Conservation (phyloP, 2,113 vertebrate species). For the Rhinolophus sinicus region DNA sequence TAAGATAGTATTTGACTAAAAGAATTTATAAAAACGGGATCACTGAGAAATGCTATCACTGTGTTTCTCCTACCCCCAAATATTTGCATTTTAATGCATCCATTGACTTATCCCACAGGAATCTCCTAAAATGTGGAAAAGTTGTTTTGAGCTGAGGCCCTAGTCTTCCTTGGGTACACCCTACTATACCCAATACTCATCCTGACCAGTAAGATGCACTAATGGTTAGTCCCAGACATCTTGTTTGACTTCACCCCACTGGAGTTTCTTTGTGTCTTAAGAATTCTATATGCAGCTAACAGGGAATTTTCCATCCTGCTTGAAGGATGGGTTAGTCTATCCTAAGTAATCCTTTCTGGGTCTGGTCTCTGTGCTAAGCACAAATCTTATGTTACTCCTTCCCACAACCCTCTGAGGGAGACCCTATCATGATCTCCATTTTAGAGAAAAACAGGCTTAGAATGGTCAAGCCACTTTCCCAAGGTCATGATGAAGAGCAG, state of each 20-base stretch:
- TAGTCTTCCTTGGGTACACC: neutral
- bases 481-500: neutral
- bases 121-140: constrained; percentile 30
- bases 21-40: constrained; percentile 35
- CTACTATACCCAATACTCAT: neutral
- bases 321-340: neutral
- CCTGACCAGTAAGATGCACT: neutral
- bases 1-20: neutral
- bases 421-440: neutral
- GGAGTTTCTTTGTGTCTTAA: constrained; percentile 14
- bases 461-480: neutral
- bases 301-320: neutral
- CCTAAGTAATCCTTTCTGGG: neutral
- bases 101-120: constrained; percentile 35
- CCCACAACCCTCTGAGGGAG: neutral
- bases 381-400: neutral
- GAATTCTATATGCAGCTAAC: neutral
- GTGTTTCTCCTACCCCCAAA: neutral
- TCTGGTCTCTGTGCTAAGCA: neutral
- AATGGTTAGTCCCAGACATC: neutral
- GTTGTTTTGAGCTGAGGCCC: neutral
- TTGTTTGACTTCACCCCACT: neutral
- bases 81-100: constrained; percentile 16
- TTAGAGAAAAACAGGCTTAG: constrained; percentile 6
- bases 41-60: neutral